Conservation (phyloP, 1,140 invertebrate species). For the Drosophila leontia region DNA sequence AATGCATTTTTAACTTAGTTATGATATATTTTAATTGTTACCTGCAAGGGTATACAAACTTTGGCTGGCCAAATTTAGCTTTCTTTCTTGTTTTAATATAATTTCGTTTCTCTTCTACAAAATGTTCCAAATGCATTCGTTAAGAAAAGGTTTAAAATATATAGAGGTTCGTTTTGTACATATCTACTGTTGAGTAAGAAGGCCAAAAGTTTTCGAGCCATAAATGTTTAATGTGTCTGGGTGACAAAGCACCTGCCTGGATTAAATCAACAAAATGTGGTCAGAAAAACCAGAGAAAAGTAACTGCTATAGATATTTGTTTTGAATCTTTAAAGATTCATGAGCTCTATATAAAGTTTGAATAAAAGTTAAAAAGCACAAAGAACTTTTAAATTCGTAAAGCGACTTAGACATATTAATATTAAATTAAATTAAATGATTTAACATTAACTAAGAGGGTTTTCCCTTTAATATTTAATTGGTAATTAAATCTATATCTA, state of each 20-base stretch:
- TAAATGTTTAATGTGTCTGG: constrained; percentile 65
- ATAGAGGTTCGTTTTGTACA: background rate
- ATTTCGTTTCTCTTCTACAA: no score
- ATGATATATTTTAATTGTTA: no score
- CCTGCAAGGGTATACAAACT: no score
- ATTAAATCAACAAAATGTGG: constrained; percentile 20
- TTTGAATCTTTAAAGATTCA: constrained; percentile 1
- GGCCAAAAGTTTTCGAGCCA: constrained; percentile 50
- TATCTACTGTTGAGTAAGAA: constrained; percentile 29
- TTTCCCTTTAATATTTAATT: background rate
- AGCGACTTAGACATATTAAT: background rate
- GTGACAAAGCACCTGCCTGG: constrained; percentile 55
- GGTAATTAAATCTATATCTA: background rate
- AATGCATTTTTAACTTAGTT: no score
- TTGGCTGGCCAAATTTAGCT: no score
- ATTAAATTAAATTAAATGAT: no score
- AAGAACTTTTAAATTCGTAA: background rate
- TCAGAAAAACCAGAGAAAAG: background rate
- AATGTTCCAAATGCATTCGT: background rate
- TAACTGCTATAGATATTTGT: background rate
- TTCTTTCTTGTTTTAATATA: background rate
- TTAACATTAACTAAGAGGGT: no score
- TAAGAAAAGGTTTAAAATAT: no score
- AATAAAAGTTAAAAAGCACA: background rate
- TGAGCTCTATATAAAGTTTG: background rate